phyloP scores from a whole-genome alignment of 2,113 vertebrate species.

The Bubalus kerabau region DNA sequence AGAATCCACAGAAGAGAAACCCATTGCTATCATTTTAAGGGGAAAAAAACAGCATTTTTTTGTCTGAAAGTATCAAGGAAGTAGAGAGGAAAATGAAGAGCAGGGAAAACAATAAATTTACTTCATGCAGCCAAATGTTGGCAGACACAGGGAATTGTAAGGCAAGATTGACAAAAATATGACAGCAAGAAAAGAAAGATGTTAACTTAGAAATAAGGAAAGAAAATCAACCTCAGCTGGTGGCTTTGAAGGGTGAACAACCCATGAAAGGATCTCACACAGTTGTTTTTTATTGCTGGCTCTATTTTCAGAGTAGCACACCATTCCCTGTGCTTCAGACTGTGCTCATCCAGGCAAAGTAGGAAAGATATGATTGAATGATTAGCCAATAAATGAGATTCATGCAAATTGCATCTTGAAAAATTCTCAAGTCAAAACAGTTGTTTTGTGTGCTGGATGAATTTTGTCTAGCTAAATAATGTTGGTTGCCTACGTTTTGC shows the following conservation, averaged over 20 bases:
- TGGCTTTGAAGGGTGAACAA: background rate
- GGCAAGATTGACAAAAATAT: slow-evolving; percentile 5
- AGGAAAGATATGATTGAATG: background rate
- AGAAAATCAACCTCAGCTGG: background rate
- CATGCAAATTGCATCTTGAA: background rate
- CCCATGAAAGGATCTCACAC: background rate
- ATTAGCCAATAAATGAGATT: background rate
- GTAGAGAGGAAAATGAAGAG: background rate
- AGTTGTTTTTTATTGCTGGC: background rate
- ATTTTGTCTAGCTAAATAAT: background rate
- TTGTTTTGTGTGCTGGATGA: background rate
- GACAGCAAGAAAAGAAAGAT: background rate
- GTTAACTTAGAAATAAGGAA: slow-evolving; percentile 6
- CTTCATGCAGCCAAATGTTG: background rate
- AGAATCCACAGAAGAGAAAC: background rate
- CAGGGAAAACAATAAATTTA: background rate
- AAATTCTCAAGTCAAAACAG: background rate
- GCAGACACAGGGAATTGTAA: background rate
- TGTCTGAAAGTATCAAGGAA: background rate
- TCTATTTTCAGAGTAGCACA: background rate
- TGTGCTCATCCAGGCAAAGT: background rate
- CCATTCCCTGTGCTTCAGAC: background rate
- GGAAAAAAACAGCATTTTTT: background rate
- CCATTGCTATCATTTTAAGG: background rate
- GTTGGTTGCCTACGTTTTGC: background rate